These are phyloP conservation scores for Anneissia japonica DNA, from an alignment of 35 echinoderm and acorn worm genomes.

Conservation along the genomic window DNA sequence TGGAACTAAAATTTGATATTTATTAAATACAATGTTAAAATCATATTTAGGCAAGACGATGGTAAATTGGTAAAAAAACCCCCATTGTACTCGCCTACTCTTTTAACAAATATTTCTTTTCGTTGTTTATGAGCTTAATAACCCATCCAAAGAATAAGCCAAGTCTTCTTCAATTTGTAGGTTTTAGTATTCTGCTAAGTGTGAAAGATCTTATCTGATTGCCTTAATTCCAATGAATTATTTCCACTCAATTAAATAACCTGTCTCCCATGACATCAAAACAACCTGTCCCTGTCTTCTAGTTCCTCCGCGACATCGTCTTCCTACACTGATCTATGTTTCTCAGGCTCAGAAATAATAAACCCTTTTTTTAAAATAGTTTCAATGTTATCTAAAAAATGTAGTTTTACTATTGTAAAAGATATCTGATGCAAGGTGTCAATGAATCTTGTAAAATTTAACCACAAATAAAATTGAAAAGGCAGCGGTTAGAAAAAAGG, in stretches of 20 bases:
- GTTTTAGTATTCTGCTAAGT: no score
- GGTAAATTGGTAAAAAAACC: no score
- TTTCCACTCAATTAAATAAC: slow-evolving; percentile 2
- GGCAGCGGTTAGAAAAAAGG: neutral
- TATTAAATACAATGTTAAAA: no score
- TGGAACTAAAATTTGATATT: no score
- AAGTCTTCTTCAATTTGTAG: no score
- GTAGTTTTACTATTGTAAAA: neutral
- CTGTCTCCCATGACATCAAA: neutral
- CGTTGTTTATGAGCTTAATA: no score
- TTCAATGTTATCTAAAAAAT: neutral
- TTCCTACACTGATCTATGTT: neutral
- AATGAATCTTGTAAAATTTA: neutral
- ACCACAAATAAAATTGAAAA: neutral
- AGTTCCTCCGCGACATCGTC: neutral
- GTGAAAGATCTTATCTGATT: neutral
- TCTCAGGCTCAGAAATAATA: neutral
- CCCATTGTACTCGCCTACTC: no score
- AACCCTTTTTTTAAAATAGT: neutral
- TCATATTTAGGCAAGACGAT: no score
- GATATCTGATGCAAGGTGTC: neutral
- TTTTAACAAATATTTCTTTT: no score
- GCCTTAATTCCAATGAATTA: neutral
- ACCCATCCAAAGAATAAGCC: no score
- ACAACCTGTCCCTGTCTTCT: neutral